phyloP scores from a whole-genome alignment of 2,113 vertebrate genomes.

The Upupa epops region DNA sequence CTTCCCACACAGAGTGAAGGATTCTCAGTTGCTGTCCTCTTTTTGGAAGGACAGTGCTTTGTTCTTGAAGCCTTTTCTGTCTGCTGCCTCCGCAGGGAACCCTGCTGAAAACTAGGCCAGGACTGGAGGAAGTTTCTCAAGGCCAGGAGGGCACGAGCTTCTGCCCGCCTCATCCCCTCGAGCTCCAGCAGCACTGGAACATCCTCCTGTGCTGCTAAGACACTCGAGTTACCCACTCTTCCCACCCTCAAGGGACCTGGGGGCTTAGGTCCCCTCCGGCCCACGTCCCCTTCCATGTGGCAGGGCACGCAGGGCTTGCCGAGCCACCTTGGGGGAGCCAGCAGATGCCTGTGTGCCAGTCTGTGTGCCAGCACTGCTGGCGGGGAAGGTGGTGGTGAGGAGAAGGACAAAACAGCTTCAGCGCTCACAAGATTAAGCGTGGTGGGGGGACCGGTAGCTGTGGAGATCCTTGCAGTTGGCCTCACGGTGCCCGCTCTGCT shows the following conservation, averaged over 20 bases:
- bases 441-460: background rate
- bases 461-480: background rate
- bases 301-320: background rate
- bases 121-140: background rate
- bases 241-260: background rate
- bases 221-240: accelerated
- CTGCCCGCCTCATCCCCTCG: background rate
- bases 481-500: background rate
- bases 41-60: background rate
- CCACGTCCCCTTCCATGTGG: background rate
- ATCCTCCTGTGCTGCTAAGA: background rate
- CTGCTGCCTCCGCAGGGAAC: background rate
- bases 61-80: background rate
- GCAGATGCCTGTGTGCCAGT: background rate
- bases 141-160: background rate
- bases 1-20: background rate
- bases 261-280: background rate
- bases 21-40: background rate
- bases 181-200: background rate
- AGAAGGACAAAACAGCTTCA: background rate
- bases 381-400: background rate
- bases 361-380: background rate
- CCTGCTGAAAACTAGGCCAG: background rate
- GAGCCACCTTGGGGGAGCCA: accelerated
- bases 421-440: background rate